Evolutionary conservation across 2,888 invertebrate species (phyloP).

Genomic region (Psylliodes chrysocephalus): DNA sequence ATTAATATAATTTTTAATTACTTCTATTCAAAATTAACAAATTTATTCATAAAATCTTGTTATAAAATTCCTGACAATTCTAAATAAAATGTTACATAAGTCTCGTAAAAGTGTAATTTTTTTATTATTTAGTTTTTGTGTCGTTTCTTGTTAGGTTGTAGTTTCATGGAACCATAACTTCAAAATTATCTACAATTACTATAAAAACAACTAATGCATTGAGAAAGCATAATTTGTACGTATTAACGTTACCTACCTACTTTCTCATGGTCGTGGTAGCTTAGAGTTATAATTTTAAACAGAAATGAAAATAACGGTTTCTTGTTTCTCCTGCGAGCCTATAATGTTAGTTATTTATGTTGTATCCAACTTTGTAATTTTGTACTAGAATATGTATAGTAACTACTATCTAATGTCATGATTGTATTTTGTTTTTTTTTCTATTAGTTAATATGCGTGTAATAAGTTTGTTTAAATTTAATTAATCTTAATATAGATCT

Average conservation of each 20-base stretch:
- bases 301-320: slow-evolving; percentile 16
- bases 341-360: slow-evolving; percentile 7
- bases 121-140: neutral
- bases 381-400: neutral
- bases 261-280: slow-evolving; percentile 21
- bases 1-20: too few species aligned
- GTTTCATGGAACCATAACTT: slow-evolving; percentile 17
- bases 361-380: slow-evolving; percentile 1
- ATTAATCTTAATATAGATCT: too few species aligned
- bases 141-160: neutral
- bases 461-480: too few species aligned
- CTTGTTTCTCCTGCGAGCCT: slow-evolving; percentile 5
- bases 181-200: slow-evolving; percentile 10
- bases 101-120: too few species aligned
- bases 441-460: too few species aligned
- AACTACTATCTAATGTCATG: too few species aligned
- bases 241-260: slow-evolving; percentile 8
- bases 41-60: too few species aligned
- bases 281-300: slow-evolving; percentile 19
- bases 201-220: slow-evolving; percentile 12
- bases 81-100: too few species aligned
- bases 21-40: too few species aligned
- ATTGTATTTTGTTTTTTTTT: too few species aligned
- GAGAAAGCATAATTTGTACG: slow-evolving; percentile 10
- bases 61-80: too few species aligned